phyloP scores from a whole-genome alignment of 2,797 vertebrate genomes.

The Pangasius mekongensis region DNA sequence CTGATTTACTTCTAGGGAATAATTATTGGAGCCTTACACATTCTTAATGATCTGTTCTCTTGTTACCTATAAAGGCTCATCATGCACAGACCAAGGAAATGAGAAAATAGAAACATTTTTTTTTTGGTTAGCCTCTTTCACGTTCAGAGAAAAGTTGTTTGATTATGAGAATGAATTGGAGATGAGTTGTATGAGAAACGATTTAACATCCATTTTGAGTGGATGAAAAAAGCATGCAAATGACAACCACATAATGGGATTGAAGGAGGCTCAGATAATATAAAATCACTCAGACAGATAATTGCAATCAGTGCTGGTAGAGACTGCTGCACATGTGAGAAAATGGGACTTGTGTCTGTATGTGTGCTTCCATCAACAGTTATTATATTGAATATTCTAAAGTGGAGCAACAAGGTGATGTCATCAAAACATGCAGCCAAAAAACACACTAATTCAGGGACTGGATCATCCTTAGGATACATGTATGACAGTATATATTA shows the following conservation, averaged over 20 bases:
- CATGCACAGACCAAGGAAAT: conserved; percentile 18
- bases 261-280: conserved; percentile 48
- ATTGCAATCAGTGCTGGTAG: conserved; percentile 52
- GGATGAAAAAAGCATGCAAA: conserved; percentile 56
- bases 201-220: conserved; percentile 57
- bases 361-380: conserved; percentile 4
- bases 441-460: neutral
- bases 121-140: conserved; percentile 31
- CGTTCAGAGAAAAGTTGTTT: conserved; percentile 28
- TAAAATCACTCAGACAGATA: conserved; percentile 56
- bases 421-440: neutral
- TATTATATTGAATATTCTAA: conserved; percentile 17
- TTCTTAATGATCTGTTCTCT: neutral
- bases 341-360: conserved; percentile 13
- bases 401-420: conserved; percentile 5
- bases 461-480: neutral
- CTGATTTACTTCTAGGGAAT: neutral
- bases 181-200: conserved; percentile 52
- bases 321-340: conserved; percentile 35
- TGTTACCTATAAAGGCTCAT: neutral
- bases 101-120: conserved; percentile 31
- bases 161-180: conserved; percentile 50
- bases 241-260: conserved; percentile 51
- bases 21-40: neutral
- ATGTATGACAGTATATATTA: neutral